Percentiles rank a stretch among this genome's conserved stretches.
Conservation (phyloP, 2,113 vertebrate genomes). For the Ailurus styani region DNA sequence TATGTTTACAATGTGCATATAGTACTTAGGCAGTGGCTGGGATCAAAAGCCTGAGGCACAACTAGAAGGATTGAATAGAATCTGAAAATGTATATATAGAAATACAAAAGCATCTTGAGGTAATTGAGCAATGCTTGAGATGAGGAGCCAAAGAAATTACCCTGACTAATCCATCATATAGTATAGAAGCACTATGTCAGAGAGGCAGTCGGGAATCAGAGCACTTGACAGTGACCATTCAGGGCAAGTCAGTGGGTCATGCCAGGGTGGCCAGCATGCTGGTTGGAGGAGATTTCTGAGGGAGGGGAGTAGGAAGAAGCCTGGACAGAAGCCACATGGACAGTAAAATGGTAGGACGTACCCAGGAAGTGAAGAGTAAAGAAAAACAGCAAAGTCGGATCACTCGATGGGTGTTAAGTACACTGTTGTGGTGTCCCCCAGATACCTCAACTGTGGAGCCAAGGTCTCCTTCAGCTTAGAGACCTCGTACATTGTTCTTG, state of each 20-base stretch:
- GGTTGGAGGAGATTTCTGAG: not conserved
- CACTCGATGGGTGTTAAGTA: not conserved
- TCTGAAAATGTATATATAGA: not conserved
- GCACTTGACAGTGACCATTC: not conserved
- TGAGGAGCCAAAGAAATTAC: not conserved
- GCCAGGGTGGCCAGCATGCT: not conserved
- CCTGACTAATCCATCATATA: not conserved
- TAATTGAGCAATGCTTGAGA: not conserved
- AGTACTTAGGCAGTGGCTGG: not conserved
- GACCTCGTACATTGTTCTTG: not conserved
- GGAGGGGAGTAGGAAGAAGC: not conserved
- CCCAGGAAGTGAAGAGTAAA: not conserved
- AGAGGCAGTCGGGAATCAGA: not conserved
- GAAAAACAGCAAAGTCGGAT: not conserved
- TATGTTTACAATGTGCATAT: not conserved
- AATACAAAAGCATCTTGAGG: not conserved
- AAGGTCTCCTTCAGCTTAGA: not conserved
- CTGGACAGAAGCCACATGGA: not conserved
- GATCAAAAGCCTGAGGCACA: not conserved
- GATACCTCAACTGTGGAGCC: not conserved
- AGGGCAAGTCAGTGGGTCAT: not conserved
- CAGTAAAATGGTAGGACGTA: not conserved
- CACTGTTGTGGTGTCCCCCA: not conserved
- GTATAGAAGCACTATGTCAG: not conserved
- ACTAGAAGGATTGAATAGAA: not conserved